Evolutionary conservation across 2,888 invertebrate species (phyloP).

Genomic region (Melipona beecheii): DNA sequence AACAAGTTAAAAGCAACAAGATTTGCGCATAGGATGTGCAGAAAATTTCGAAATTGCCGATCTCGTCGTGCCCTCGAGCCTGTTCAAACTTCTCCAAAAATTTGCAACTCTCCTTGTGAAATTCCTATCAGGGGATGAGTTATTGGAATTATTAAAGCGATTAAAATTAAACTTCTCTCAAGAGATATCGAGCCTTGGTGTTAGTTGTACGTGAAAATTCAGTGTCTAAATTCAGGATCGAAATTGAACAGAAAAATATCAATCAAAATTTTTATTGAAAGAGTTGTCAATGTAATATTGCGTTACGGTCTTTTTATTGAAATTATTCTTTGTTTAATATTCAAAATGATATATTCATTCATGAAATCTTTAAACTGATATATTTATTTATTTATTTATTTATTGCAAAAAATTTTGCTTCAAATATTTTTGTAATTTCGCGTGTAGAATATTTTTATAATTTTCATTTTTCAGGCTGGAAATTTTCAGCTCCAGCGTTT

Average conservation of each 20-base stretch:
- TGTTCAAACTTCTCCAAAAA: background rate
- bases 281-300: background rate
- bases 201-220: background rate
- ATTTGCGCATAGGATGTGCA: background rate
- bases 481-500: no score
- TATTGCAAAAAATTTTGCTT: background rate
- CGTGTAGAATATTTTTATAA: no score
- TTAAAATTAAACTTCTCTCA: background rate
- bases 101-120: background rate
- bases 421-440: background rate
- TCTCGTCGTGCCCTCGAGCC: background rate
- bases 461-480: no score
- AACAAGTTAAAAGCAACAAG: constrained; percentile 21
- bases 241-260: no score
- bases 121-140: no score
- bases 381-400: no score
- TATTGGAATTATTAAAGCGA: background rate
- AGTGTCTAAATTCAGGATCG: background rate
- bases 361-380: background rate
- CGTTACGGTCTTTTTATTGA: background rate
- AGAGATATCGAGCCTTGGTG: background rate
- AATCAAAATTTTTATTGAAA: no score
- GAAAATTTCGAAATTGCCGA: constrained; percentile 11
- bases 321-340: background rate
- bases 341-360: background rate